These are phyloP conservation scores for Ibycter americanus DNA, from an alignment of 2,797 vertebrate species.

Conservation along the genomic window DNA sequence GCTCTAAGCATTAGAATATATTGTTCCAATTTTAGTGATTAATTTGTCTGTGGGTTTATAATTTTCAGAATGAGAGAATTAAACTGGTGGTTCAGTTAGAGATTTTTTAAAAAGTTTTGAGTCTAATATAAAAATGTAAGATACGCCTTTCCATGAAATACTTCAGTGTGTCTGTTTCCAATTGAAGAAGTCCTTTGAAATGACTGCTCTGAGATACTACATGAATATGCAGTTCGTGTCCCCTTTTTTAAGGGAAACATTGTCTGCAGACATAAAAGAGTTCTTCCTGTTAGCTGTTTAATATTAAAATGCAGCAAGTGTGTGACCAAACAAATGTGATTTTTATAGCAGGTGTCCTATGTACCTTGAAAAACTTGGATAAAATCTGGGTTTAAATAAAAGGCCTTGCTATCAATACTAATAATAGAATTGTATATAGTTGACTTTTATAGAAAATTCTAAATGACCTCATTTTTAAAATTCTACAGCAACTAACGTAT, in stretches of 20 bases:
- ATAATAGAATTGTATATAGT: not conserved
- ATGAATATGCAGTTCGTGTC: conserved; percentile 4
- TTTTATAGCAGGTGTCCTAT: not conserved
- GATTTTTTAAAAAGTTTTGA: conserved; percentile 8
- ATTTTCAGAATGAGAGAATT: conserved; percentile 1
- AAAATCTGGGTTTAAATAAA: not conserved
- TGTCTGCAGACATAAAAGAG: not conserved
- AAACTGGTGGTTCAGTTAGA: not conserved
- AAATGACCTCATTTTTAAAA: not conserved
- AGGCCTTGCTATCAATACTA: not conserved
- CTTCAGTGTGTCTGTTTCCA: conserved; percentile 37
- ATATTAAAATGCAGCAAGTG: not conserved
- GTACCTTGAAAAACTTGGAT: not conserved
- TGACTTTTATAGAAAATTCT: not conserved
- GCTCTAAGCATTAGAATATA: not conserved
- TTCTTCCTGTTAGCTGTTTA: not conserved
- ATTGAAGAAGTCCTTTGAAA: conserved; percentile 33
- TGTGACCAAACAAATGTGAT: not conserved
- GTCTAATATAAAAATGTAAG: not conserved
- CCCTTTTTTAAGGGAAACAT: not conserved
- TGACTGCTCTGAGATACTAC: not conserved
- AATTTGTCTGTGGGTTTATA: conserved; percentile 15
- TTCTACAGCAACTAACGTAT: too few relatives aligned
- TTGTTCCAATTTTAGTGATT: not conserved
- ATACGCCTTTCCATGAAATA: not conserved